These are phyloP conservation scores for Heliconius eleuchia DNA, from an alignment of 1,140 invertebrate species.

Conservation along the genomic window DNA sequence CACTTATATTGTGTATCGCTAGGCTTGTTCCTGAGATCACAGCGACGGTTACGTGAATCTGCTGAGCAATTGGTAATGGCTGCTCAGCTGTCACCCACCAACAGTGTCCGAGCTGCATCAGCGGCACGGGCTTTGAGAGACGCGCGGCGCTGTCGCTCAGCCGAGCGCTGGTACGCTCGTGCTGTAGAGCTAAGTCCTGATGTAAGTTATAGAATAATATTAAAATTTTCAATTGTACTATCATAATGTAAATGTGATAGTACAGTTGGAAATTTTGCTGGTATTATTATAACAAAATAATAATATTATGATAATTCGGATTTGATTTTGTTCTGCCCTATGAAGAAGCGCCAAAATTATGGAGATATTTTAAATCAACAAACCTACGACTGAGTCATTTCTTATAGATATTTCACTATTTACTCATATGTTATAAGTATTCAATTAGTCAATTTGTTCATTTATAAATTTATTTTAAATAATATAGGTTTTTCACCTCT, in stretches of 20 bases:
- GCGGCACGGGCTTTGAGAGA: constrained; percentile 93
- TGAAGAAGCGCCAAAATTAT: too few relatives aligned
- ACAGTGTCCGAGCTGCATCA: constrained; percentile 92
- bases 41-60: constrained; percentile 90
- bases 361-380: too few relatives aligned
- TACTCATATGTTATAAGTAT: too few relatives aligned
- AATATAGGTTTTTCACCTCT: too few relatives aligned
- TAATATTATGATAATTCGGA: too few relatives aligned
- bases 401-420: too few relatives aligned
- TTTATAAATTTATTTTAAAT: too few relatives aligned
- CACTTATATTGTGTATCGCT: not conserved
- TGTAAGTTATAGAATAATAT: constrained; percentile 41
- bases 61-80: constrained; percentile 89
- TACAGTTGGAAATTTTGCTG: too few relatives aligned
- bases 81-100: constrained; percentile 87
- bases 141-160: constrained; percentile 87
- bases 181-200: constrained; percentile 81
- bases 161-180: constrained; percentile 92
- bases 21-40: constrained; percentile 94
- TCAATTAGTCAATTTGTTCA: too few relatives aligned
- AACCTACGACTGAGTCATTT: too few relatives aligned
- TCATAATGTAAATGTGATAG: not conserved
- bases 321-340: too few relatives aligned
- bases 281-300: too few relatives aligned
- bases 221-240: not conserved